phyloP scores from a whole-genome alignment of 2,888 invertebrate genomes.

The Thymelicus lineola region DNA sequence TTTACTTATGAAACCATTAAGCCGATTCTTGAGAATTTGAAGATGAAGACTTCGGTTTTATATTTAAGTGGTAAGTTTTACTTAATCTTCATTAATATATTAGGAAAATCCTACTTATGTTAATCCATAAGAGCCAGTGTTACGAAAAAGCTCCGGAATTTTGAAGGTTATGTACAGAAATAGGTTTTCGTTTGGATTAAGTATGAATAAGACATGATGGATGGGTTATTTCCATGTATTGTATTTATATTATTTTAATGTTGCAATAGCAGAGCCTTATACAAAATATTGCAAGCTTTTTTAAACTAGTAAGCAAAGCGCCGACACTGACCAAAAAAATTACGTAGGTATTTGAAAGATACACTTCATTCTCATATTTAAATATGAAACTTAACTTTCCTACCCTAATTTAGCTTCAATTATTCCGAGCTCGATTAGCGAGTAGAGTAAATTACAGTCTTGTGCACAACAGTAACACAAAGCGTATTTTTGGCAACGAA shows the following conservation, averaged over 20 bases:
- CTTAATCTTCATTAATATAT: slow-evolving; percentile 2
- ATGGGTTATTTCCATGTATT: neutral
- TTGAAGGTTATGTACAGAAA: neutral
- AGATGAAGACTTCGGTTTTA: slow-evolving; percentile 78
- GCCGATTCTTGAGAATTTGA: slow-evolving; percentile 91
- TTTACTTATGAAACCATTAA: slow-evolving; percentile 90
- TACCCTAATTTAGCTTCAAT: slow-evolving; percentile 30
- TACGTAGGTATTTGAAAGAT: too few species aligned
- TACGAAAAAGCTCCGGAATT: neutral
- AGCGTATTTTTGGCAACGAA: slow-evolving; percentile 41
- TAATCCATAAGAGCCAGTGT: neutral
- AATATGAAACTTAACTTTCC: neutral
- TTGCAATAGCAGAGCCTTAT: too few species aligned
- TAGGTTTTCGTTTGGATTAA: neutral
- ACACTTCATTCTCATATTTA: neutral
- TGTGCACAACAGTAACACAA: slow-evolving; percentile 39
- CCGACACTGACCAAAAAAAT: too few species aligned
- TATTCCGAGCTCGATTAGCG: slow-evolving; percentile 20
- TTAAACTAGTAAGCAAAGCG: too few species aligned
- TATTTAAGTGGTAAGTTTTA: slow-evolving; percentile 75
- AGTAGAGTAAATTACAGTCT: slow-evolving; percentile 37
- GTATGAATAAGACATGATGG: neutral
- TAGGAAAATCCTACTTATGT: slow-evolving; percentile 1
- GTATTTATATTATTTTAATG: too few species aligned
- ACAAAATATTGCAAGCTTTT: too few species aligned